Evolutionary conservation across 2,113 vertebrate genomes (phyloP), one percentile per base, ranked within the genome.

Genomic region (Leucopternis melanops): DNA sequence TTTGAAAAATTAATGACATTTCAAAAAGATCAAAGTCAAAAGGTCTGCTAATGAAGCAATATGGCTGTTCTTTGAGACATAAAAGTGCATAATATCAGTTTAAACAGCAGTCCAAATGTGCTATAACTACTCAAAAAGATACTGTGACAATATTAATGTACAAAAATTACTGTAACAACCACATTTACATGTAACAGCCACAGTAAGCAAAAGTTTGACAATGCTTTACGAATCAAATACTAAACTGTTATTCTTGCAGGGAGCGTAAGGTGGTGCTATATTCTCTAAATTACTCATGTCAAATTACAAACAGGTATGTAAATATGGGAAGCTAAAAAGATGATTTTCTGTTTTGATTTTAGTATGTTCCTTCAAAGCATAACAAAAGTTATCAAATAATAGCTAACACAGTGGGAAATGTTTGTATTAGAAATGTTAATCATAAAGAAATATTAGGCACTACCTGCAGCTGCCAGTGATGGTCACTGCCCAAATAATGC

Each of bases 191-290:
- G 40, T 40, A 40, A 40, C 40, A 40, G 40, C 40, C 40, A 40
- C 32, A n/a, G 22, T 6, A 75, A 87, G 40, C 8, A 71, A 19
- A 80, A 34, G 13, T 8, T 58, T 13, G 54, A 23, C 25, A 19
- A 5, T 1, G 18, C 44, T 45, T 72, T 10, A 59, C 63, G 70
- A 69, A 85, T 70, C 62, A 84, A 92, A 63, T 3, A 75, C 73
- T 62, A 49, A 58, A 59, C 72, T 97, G 97, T 95, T 96, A 93
- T 98, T 91, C 94, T 92, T 90, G 88, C 25, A 86, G 17, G 57
- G 34, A 66, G 73, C 97, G 62, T 96, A 91, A 97, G 96, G 93
- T 97, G 97, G 97, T 96, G 98, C 97, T 97, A 67, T 38, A 75
- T 87, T 82, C 95, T 95, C 44, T 49, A 31, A 70, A 31, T 83